A percentile compares a stretch with the other conserved stretches of the same genome.
These are phyloP conservation scores for Stigmatopora argus DNA, from an alignment of 2,113 vertebrate genomes.

Conservation along the genomic window DNA sequence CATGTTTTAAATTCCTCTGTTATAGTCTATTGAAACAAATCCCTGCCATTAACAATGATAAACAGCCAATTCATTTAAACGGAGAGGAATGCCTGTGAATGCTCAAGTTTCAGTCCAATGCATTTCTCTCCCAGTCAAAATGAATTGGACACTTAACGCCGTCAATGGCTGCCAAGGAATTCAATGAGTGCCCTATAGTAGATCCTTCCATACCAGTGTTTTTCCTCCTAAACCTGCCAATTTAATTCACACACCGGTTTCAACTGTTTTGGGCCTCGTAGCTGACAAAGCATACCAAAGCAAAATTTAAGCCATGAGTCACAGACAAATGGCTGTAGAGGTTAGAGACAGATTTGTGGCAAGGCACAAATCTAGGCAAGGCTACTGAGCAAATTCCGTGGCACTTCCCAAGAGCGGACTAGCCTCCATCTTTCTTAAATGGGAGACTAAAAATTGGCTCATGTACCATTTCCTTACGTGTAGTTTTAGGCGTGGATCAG, in stretches of 20 bases:
- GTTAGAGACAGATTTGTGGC: constrained; percentile 4
- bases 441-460: constrained; percentile 5
- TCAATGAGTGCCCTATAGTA: too few relatives aligned
- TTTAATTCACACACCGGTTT: neutral
- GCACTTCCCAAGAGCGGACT: constrained; percentile 1
- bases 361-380: constrained; percentile 8
- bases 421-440: constrained; percentile 1
- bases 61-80: too few relatives aligned
- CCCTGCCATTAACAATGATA: too few relatives aligned
- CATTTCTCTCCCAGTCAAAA: too few relatives aligned
- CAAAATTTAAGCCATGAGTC: constrained; percentile 8
- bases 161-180: too few relatives aligned
- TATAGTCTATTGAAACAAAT: too few relatives aligned
- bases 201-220: too few relatives aligned
- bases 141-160: too few relatives aligned
- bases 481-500: neutral
- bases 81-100: too few relatives aligned
- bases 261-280: neutral
- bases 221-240: neutral
- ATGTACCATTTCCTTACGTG: neutral
- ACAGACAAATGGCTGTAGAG: constrained; percentile 1
- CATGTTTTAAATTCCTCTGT: too few relatives aligned
- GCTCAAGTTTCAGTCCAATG: too few relatives aligned
- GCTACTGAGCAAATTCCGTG: neutral
- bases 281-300: constrained; percentile 1